Percentiles rank a stretch among this genome's conserved stretches.
Evolutionary conservation across 2,797 vertebrate genomes (phyloP).

Genomic region (Nyctalus aviator): DNA sequence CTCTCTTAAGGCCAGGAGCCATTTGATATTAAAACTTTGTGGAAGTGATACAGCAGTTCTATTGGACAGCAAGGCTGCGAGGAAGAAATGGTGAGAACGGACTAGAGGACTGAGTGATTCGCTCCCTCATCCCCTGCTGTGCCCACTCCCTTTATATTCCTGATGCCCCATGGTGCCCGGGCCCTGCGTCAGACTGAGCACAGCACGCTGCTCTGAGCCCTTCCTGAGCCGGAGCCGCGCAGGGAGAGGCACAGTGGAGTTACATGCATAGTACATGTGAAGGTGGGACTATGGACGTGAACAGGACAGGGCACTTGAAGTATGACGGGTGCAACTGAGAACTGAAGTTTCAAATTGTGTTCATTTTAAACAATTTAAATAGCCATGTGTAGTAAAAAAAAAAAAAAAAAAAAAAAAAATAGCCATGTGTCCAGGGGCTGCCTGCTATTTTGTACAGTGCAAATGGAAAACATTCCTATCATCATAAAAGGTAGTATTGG

Average conservation of each 20-base stretch:
- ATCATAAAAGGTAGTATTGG: not conserved
- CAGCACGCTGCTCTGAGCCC: not conserved
- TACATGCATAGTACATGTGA: no score
- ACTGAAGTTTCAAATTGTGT: slow-evolving; percentile 3
- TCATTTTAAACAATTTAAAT: not conserved
- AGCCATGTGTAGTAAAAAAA: not conserved
- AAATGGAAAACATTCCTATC: not conserved
- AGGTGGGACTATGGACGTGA: not conserved
- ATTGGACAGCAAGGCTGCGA: not conserved
- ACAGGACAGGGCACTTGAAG: not conserved
- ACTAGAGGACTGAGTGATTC: not conserved
- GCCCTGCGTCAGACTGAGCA: not conserved
- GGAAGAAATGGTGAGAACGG: not conserved
- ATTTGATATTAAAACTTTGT: not conserved
- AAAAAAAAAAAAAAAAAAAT: no score
- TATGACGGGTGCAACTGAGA: not conserved
- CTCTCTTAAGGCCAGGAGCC: not conserved
- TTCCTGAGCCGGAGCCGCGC: not conserved
- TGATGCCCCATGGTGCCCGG: not conserved
- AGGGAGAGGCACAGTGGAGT: not conserved
- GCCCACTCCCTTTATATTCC: not conserved
- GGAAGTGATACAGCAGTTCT: not conserved
- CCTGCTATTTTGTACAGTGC: not conserved
- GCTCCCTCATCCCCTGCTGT: not conserved
- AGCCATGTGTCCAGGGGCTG: not conserved